phyloP scores from a whole-genome alignment of 92 coral and sea anemone species.

The Palythoa grandis region DNA sequence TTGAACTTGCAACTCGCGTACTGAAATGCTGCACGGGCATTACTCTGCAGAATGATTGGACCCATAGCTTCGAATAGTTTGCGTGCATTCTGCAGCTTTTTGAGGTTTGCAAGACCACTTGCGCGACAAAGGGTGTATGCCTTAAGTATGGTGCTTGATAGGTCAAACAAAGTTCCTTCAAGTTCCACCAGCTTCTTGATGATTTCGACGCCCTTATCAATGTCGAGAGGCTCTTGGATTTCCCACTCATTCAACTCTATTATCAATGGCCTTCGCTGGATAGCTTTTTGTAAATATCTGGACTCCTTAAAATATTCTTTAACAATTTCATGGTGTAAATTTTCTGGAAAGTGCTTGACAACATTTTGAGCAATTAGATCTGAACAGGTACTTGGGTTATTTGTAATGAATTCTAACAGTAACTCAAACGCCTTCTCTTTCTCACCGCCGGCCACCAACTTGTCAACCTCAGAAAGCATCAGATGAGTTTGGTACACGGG shows the following conservation, averaged over 20 bases:
- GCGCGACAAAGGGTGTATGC: constrained; percentile 37
- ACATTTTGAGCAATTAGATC: constrained; percentile 54
- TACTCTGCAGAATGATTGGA: constrained; percentile 34
- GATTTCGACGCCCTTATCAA: constrained; percentile 56
- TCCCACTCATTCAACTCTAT: constrained; percentile 56
- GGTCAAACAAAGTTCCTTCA: constrained; percentile 54
- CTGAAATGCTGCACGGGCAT: constrained; percentile 60
- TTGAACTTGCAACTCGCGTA: constrained; percentile 62
- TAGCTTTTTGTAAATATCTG: constrained; percentile 5
- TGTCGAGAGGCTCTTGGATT: constrained; percentile 31
- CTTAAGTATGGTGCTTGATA: constrained; percentile 30
- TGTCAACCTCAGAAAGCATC: constrained; percentile 54
- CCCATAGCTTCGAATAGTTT: constrained; percentile 79
- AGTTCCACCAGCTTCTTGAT: constrained; percentile 57
- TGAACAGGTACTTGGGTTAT: constrained; percentile 34
- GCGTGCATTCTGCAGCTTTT: constrained; percentile 61
- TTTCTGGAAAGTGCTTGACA: constrained; percentile 41
- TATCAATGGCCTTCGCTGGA: constrained; percentile 45
- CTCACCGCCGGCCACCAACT: constrained; percentile 62
- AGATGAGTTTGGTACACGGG: constrained; percentile 64
- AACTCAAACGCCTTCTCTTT: constrained; percentile 57
- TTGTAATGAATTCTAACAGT: constrained; percentile 38
- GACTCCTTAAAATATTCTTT: constrained; percentile 7
- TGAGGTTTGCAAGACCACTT: background rate
- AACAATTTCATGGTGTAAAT: constrained; percentile 48